Evolutionary conservation across 2,888 invertebrate species (phyloP), one percentile per base, ranked within the genome.

Genomic region (Glyphotaelius pellucidus): DNA sequence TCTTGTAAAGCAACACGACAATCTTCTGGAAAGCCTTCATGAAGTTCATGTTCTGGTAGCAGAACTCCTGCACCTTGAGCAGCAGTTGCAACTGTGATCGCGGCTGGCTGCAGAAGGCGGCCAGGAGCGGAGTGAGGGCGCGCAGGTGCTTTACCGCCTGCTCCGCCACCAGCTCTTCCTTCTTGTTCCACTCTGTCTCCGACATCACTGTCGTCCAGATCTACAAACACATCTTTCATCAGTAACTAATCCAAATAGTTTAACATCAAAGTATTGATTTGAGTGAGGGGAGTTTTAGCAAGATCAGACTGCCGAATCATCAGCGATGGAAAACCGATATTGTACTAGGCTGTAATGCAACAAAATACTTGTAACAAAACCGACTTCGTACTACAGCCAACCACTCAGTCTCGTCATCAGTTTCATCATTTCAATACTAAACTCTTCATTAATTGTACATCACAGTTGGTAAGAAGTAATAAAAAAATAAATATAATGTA

Each of bases 21-120:
- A 99, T 99, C 96, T 99, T 99, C 95, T 98, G 98, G 97, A 99
- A 99, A 95, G 98, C 98, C 95, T 99, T 98, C 98, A 99, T 99
- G 96, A 99, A 99, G 95, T 98, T 98, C 99, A 99, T 99, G 96
- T 99, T 99, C 95, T 99, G 99, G 95, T 99, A 99, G 96, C 99
- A 99, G 96, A 98, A 99, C 95, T 99, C 99, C 96, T 99, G 99
- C 94, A 99, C 98, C 96, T 99, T 98, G 94, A 98, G 96, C 94
- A 99, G 97, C 94, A 99, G 97, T 92, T 98, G 98, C 94, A 99
- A 96, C 96, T 99, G 99, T 87, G 99, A 98, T 94, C 98, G 98
- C 93, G 98, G 98, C 93, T 97, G 97, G 94, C 97, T 97, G 94
- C 98, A 98, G 94, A 99, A 99, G 52, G 98, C 98, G 93, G 97